phyloP scores from a whole-genome alignment of 2,113 vertebrate genomes.

The Pseudolaguvia tuberculata region DNA sequence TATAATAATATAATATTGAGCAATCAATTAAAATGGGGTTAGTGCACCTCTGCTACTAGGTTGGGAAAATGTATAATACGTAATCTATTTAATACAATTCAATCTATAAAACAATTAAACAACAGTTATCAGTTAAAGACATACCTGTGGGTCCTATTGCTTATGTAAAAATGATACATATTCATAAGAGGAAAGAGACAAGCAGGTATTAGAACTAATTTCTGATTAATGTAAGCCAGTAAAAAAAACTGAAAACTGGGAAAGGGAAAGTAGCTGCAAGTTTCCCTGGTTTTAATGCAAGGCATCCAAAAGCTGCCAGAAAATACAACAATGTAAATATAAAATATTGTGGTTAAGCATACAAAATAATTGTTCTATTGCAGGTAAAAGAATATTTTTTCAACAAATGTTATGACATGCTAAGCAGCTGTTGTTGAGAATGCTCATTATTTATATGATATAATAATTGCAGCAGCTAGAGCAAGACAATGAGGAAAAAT shows the following conservation, averaged over 20 bases:
- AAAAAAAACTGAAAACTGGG: background rate
- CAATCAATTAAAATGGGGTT: background rate
- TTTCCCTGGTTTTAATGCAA: background rate
- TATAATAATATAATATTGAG: too few relatives aligned
- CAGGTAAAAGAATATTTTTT: background rate
- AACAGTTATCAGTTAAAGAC: constrained; percentile 14
- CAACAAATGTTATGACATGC: background rate
- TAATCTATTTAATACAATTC: too few relatives aligned
- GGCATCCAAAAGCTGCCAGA: background rate
- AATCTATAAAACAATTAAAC: too few relatives aligned
- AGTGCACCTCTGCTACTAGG: background rate
- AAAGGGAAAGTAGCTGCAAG: background rate
- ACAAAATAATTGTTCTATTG: background rate
- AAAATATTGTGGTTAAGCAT: background rate
- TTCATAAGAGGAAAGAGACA: constrained; percentile 2
- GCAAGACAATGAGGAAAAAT: background rate
- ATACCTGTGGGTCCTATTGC: constrained; percentile 18
- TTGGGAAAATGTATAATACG: too few relatives aligned
- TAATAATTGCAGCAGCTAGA: background rate
- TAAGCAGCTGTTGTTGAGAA: constrained; percentile 5
- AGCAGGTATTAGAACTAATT: constrained; percentile 6
- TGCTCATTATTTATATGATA: background rate
- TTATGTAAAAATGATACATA: background rate
- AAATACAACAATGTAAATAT: background rate
- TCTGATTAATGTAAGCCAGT: background rate